These are phyloP conservation scores for Drosophila pandora DNA, from an alignment of 1,140 invertebrate species.

Conservation along the genomic window DNA sequence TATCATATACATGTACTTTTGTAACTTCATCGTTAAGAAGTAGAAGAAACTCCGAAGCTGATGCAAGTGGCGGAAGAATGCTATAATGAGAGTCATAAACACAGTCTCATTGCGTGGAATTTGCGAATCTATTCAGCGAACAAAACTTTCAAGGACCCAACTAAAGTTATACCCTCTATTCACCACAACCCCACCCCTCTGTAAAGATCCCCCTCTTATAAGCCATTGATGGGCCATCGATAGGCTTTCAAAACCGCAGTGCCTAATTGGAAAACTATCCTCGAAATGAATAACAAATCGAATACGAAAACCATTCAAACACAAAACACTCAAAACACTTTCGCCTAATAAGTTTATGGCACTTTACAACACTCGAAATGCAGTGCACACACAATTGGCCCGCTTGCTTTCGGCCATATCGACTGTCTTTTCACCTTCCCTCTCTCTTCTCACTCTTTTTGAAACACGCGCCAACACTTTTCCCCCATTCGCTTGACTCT, in stretches of 20 bases:
- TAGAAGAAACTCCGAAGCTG: slow-evolving; percentile 25
- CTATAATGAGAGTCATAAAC: neutral
- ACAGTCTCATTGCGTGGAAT: too few relatives aligned
- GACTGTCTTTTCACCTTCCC: neutral
- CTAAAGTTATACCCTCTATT: neutral
- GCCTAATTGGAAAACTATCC: neutral
- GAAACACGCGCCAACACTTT: slow-evolving; percentile 77
- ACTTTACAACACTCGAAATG: slow-evolving; percentile 53
- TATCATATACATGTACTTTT: neutral
- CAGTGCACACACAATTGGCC: slow-evolving; percentile 51
- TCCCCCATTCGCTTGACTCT: slow-evolving; percentile 63
- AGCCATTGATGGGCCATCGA: slow-evolving; percentile 8
- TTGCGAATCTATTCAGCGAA: too few relatives aligned
- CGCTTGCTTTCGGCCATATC: slow-evolving; percentile 7
- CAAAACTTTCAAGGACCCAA: neutral
- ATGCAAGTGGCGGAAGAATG: slow-evolving; percentile 35
- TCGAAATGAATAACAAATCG: slow-evolving; percentile 49
- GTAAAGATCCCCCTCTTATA: neutral
- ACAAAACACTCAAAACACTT: slow-evolving; percentile 32
- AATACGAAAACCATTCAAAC: slow-evolving; percentile 42
- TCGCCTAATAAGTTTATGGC: slow-evolving; percentile 69
- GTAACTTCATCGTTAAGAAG: slow-evolving; percentile 39
- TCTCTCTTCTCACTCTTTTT: neutral
- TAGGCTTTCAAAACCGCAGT: slow-evolving; percentile 4
- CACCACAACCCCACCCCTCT: too few relatives aligned